phyloP scores from a whole-genome alignment of 2,797 vertebrate genomes.

The Sylvilagus floridanus region DNA sequence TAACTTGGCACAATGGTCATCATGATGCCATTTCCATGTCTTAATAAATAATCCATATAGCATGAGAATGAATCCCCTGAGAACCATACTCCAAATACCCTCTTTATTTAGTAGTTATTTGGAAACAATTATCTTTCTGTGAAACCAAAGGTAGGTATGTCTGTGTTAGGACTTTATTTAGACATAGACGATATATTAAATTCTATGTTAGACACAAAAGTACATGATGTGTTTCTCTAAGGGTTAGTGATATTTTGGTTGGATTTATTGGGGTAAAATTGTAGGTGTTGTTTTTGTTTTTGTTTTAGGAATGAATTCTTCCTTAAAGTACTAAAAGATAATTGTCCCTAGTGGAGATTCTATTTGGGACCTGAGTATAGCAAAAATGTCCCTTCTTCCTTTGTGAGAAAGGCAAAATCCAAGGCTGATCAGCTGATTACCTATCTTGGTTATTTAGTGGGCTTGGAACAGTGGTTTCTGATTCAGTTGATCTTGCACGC shows the following conservation, averaged over 20 bases:
- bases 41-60: neutral
- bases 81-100: neutral
- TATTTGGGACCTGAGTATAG: neutral
- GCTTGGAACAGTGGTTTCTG: neutral
- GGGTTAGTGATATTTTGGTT: constrained; percentile 37
- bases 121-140: neutral
- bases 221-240: neutral
- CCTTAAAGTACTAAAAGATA: neutral
- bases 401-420: constrained; percentile 6
- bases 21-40: neutral
- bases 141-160: neutral
- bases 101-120: neutral
- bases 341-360: neutral
- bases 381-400: neutral
- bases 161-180: constrained; percentile 9
- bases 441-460: constrained; percentile 3
- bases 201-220: neutral
- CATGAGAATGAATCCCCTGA: neutral
- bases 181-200: constrained; percentile 12
- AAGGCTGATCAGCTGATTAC: neutral
- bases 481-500: neutral
- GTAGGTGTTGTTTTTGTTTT: neutral
- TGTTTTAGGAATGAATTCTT: neutral
- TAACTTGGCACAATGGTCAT: neutral
- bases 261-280: neutral